A percentile compares a stretch with the other conserved stretches of the same genome.
Evolutionary conservation across 2,888 invertebrate species (phyloP).

Genomic region (Polydesmus complanatus): DNA sequence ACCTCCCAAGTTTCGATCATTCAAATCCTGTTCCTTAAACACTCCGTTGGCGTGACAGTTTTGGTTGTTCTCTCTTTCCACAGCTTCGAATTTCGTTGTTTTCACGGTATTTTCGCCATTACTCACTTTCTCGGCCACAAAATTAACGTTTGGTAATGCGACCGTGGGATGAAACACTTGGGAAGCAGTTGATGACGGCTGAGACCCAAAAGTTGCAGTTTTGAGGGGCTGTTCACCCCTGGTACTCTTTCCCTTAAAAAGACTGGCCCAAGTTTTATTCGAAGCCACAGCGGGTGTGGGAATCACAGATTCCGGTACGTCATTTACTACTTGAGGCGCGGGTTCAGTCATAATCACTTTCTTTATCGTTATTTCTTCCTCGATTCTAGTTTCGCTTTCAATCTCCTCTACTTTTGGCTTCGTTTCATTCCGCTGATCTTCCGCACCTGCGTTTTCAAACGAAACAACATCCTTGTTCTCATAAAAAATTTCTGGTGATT

Average conservation of each 20-base stretch:
- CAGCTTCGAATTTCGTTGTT: no score
- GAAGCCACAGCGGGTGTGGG: background rate
- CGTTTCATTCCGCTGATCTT: background rate
- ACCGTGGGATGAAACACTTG: no score
- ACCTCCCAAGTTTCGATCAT: no score
- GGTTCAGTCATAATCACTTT: background rate
- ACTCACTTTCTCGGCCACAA: no score
- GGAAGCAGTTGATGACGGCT: no score
- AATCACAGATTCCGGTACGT: background rate
- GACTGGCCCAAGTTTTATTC: constrained; percentile 30
- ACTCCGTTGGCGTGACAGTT: no score
- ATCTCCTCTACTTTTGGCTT: background rate
- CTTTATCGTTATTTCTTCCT: background rate
- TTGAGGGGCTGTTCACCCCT: background rate
- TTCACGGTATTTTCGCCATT: no score
- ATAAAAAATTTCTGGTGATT: background rate
- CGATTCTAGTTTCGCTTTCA: background rate
- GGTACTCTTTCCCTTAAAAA: constrained; percentile 26
- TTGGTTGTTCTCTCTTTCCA: no score
- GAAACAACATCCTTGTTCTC: background rate
- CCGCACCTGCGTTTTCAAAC: background rate
- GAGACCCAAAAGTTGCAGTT: no score
- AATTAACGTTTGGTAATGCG: no score
- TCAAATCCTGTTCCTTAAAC: no score
- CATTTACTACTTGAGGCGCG: background rate